These are phyloP conservation scores for Drosophila tani DNA, from an alignment of 1,140 invertebrate genomes.

Conservation along the genomic window DNA sequence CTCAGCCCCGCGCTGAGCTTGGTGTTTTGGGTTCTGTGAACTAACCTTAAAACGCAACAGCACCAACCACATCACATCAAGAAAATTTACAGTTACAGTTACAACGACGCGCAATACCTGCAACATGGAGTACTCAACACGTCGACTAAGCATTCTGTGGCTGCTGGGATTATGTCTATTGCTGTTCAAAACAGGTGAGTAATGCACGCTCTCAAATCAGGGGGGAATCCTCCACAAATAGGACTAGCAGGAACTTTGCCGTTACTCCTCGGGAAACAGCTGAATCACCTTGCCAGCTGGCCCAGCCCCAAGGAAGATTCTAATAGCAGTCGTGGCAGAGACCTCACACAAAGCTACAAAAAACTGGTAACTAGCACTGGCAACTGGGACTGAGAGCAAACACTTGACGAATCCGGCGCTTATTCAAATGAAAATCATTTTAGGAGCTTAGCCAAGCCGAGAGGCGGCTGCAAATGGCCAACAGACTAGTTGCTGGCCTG, in stretches of 20 bases:
- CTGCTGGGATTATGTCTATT: constrained; percentile 71
- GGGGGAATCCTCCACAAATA: not conserved
- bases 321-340: constrained; percentile 7
- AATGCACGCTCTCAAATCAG: not conserved
- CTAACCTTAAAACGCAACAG: constrained; percentile 62
- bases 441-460: not conserved
- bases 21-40: constrained; percentile 75
- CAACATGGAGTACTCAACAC: constrained; percentile 67
- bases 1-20: constrained; percentile 21
- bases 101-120: constrained; percentile 62
- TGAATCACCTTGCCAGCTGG: constrained; percentile 23
- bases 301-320: constrained; percentile 20
- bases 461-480: not conserved
- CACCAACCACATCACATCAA: constrained; percentile 63
- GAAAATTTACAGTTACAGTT: constrained; percentile 78
- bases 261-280: constrained; percentile 3
- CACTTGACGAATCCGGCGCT: not conserved
- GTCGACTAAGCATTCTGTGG: constrained; percentile 60
- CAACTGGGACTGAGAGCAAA: not conserved
- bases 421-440: constrained; percentile 2
- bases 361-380: not conserved
- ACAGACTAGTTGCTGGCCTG: not conserved
- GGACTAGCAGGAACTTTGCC: not conserved
- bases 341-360: not conserved
- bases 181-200: constrained; percentile 69